Percentiles rank a stretch among this genome's conserved stretches.
These are phyloP conservation scores for Oryzias javanicus DNA, from an alignment of 2,113 vertebrate species.

Conservation along the genomic window DNA sequence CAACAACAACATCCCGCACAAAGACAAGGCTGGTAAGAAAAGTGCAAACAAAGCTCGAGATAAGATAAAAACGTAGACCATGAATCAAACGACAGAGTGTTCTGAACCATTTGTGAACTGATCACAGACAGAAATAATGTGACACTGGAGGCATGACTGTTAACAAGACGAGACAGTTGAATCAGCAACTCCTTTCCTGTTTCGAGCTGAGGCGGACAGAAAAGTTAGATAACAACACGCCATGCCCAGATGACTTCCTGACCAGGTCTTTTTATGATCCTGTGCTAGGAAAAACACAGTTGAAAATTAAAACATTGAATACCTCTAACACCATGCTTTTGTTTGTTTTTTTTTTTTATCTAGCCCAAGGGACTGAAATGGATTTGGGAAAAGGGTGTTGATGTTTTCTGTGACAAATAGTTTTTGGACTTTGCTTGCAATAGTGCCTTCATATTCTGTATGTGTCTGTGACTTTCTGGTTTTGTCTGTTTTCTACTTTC, in stretches of 20 bases:
- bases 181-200: conserved; percentile 58
- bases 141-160: conserved; percentile 17
- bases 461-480: conserved; percentile 54
- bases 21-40: conserved; percentile 17
- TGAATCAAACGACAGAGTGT: conserved; percentile 9
- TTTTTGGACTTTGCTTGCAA: conserved; percentile 78
- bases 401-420: conserved; percentile 66
- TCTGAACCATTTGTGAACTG: not conserved
- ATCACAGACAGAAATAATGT: not conserved
- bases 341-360: conserved; percentile 4
- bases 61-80: conserved; percentile 11
- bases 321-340: not conserved
- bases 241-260: conserved; percentile 37
- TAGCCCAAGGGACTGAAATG: conserved; percentile 67
- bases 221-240: conserved; percentile 33
- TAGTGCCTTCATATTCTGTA: conserved; percentile 81
- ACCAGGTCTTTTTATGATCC: conserved; percentile 16
- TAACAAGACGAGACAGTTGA: conserved; percentile 36
- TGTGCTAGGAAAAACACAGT: conserved; percentile 3
- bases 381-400: conserved; percentile 21
- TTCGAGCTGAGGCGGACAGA: conserved; percentile 33
- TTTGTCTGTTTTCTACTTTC: conserved; percentile 44
- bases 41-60: conserved; percentile 22
- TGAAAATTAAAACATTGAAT: not conserved
- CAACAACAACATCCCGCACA: conserved; percentile 32